These are phyloP conservation scores for Drosophila elegans DNA, from an alignment of 1,140 invertebrate genomes.

Conservation along the genomic window DNA sequence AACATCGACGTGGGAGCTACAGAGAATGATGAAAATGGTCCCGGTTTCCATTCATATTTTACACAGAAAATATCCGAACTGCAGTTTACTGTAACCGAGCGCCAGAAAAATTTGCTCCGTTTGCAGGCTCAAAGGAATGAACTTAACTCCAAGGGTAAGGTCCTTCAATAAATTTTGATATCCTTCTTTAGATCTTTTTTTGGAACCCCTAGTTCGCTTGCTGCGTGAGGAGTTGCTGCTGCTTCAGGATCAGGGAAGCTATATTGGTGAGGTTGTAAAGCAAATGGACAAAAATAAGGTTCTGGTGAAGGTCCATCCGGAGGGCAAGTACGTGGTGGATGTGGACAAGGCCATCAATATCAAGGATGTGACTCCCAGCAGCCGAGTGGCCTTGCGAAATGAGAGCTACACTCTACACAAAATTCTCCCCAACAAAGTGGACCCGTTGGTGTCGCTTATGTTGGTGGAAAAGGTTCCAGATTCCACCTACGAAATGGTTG, in stretches of 20 bases:
- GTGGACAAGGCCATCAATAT: conserved; percentile 99
- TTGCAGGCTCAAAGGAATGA: conserved; percentile 99
- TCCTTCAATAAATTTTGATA: neutral
- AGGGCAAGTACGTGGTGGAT: conserved; percentile 99
- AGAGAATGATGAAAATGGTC: neutral
- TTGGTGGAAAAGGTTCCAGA: conserved; percentile 99
- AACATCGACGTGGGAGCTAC: conserved; percentile 12
- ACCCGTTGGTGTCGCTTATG: conserved; percentile 99
- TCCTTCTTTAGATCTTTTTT: neutral
- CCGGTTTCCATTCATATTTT: conserved; percentile 96
- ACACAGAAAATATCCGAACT: conserved; percentile 98
- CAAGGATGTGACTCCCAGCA: conserved; percentile 98
- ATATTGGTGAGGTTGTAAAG: conserved; percentile 99
- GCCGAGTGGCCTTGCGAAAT: conserved; percentile 98
- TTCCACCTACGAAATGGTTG: conserved; percentile 99
- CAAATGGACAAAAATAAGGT: conserved; percentile 99
- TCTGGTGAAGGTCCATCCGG: conserved; percentile 99
- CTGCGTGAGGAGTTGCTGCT: conserved; percentile 99
- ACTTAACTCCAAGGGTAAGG: conserved; percentile 97
- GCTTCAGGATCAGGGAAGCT: conserved; percentile 99
- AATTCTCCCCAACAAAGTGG: conserved; percentile 99
- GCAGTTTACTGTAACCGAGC: conserved; percentile 97
- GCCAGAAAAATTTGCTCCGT: conserved; percentile 98
- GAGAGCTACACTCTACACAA: conserved; percentile 99
- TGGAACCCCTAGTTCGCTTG: conserved; percentile 92